Base-by-base conservation (phyloP, 1,140 invertebrate species). In the Aricia agestis region DNA sequence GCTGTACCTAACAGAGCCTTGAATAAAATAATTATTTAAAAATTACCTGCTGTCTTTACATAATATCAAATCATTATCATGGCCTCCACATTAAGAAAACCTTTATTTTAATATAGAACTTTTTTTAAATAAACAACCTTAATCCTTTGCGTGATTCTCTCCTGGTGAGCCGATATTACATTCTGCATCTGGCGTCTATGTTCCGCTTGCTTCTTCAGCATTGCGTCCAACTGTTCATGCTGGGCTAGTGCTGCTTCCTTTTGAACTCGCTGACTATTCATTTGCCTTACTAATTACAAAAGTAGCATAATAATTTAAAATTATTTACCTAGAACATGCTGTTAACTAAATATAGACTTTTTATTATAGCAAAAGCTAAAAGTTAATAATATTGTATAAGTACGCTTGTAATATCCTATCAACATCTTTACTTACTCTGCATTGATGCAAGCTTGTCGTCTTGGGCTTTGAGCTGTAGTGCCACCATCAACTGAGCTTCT, bases 401-500 rank as follows among this genome's bases (percentile, higher is more conserved):
- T 25, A 25, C 25, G 25, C 3, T 25, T 25, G 25, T 25, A 25
- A 25, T 25, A 25, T 25, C 25, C 25, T 25, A 25, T 25, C 36
- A 36, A 36, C 9, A 36, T 36, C 15, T 52, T 45, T 71, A 73
- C 79, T 85, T 80, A 92, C 92, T 76, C 68, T 90, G 89, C 80
- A 92, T 84, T 5, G 87, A 83, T 58, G 86, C 88, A 18, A 92
- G 78, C 77, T 89, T 91, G 76, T 92, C 92, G 76, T 92, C 92
- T 70, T 92, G 92, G 1, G 90, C 90, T 77, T 92, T 92, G 25
- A 92, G 76, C 71, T 92, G 92, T 67, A 92, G 68, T 13, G 92
- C 92, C 36, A 92, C 82, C 89, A 92, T 87, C 61, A 92, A 71
- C 68, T 92, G 91, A 1, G 92, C 87, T 70, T 92, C 90, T 67